Conservation (phyloP, 2,113 vertebrate species). For the Dipodomys stephensi region DNA sequence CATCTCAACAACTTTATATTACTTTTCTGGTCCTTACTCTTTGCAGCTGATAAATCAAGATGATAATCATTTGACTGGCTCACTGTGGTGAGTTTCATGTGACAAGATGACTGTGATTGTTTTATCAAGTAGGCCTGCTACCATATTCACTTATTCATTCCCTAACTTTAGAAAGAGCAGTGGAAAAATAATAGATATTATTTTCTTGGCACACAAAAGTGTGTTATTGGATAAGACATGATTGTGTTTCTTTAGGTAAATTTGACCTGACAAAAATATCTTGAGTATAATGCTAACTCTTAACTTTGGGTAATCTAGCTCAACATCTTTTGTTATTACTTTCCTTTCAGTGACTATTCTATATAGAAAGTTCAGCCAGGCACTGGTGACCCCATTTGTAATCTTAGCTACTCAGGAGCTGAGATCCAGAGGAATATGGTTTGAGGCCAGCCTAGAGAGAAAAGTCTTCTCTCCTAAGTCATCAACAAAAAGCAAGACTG, state of each 20-base stretch:
- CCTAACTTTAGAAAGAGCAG: slow-evolving; percentile 64
- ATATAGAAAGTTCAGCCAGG: slow-evolving; percentile 4
- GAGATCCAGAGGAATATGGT: no score
- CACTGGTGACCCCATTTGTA: no score
- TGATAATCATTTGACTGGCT: slow-evolving; percentile 32
- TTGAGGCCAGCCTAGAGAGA: no score
- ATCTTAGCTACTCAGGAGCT: no score
- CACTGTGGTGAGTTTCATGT: slow-evolving; percentile 45
- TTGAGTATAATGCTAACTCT: slow-evolving; percentile 13
- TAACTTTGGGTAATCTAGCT: slow-evolving; percentile 47
- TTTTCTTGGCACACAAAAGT: slow-evolving; percentile 11
- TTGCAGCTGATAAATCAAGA: slow-evolving; percentile 8
- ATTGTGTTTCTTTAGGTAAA: background rate
- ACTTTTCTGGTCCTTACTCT: slow-evolving; percentile 34
- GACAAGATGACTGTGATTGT: background rate
- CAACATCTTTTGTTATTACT: background rate
- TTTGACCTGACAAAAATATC: background rate
- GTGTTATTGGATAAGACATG: background rate
- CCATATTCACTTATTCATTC: slow-evolving; percentile 50
- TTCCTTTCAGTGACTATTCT: slow-evolving; percentile 45
- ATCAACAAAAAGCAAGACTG: no score
- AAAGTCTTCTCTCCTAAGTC: no score
- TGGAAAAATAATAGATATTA: slow-evolving; percentile 47
- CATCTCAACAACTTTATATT: slow-evolving; percentile 33
- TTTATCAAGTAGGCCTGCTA: background rate